Evolutionary conservation across 2,797 vertebrate genomes (phyloP).

Genomic region (Scleropages formosus): DNA sequence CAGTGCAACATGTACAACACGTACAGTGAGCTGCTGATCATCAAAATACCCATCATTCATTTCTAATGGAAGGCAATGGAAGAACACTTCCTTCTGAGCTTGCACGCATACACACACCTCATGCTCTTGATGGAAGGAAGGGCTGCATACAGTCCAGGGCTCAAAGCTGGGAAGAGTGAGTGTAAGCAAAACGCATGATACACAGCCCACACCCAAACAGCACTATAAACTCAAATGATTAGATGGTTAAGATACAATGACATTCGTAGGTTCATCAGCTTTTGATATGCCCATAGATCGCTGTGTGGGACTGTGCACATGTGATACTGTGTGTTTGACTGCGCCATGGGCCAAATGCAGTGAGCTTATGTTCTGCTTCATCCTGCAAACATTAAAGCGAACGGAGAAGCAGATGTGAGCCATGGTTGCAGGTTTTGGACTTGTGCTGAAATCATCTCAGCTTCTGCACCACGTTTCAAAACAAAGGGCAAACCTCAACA

Average conservation of each 20-base stretch:
- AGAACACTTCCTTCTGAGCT: not conserved
- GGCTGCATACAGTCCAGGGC: not conserved
- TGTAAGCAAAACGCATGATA: not conserved
- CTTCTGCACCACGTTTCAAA: not conserved
- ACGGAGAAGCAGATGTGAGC: no score
- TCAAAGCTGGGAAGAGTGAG: not conserved
- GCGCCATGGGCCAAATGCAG: not conserved
- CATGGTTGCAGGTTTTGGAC: no score
- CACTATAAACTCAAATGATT: not conserved
- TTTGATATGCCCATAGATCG: not conserved
- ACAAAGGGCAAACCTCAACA: not conserved
- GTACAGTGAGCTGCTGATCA: not conserved
- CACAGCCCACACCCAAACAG: not conserved
- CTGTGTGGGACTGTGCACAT: not conserved
- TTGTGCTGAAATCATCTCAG: not conserved
- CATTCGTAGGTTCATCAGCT: not conserved
- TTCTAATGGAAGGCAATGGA: no score
- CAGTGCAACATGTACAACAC: no score
- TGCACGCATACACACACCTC: not conserved
- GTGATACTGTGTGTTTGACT: not conserved
- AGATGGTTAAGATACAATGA: not conserved
- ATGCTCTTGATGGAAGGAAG: conserved; percentile 23
- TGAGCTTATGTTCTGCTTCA: not conserved
- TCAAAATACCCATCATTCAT: no score
- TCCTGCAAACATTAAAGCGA: not conserved